These are phyloP conservation scores for Azemiops feae DNA, from an alignment of 2,113 vertebrate species.

Conservation along the genomic window DNA sequence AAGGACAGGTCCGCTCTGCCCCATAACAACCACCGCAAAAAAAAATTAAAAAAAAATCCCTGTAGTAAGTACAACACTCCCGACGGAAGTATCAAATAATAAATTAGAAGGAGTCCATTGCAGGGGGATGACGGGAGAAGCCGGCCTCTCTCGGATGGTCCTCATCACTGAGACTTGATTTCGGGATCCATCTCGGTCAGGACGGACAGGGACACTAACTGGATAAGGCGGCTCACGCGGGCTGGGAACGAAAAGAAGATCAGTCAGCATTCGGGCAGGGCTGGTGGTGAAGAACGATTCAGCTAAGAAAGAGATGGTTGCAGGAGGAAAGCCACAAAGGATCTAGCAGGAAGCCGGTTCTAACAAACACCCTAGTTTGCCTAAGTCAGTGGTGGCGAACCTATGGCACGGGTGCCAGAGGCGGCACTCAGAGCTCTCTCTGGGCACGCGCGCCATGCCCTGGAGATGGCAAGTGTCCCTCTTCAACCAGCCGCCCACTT, in stretches of 20 bases:
- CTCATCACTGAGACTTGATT: constrained; percentile 55
- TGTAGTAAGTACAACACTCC: too few relatives aligned
- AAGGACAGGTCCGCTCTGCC: too few relatives aligned
- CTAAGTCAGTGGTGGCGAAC: too few relatives aligned
- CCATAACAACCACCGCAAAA: too few relatives aligned
- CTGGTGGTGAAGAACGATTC: background rate
- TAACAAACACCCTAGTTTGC: too few relatives aligned
- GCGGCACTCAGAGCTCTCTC: too few relatives aligned
- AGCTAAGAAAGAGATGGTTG: background rate
- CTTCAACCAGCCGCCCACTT: too few relatives aligned
- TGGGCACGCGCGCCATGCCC: too few relatives aligned
- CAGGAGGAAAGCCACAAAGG: too few relatives aligned
- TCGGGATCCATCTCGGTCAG: constrained; percentile 81
- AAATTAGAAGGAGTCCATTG: constrained; percentile 22
- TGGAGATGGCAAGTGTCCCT: too few relatives aligned
- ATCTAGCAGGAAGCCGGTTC: too few relatives aligned
- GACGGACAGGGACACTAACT: constrained; percentile 83
- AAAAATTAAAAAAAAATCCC: accelerated
- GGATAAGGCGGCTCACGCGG: constrained; percentile 67
- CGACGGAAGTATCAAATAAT: constrained; percentile 13
- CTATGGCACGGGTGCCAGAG: too few relatives aligned
- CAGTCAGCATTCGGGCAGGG: background rate
- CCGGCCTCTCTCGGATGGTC: background rate
- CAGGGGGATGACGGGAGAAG: background rate
- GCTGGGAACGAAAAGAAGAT: constrained; percentile 39